These are phyloP conservation scores for Panthera uncia DNA, from an alignment of 2,113 vertebrate species.

Conservation along the genomic window DNA sequence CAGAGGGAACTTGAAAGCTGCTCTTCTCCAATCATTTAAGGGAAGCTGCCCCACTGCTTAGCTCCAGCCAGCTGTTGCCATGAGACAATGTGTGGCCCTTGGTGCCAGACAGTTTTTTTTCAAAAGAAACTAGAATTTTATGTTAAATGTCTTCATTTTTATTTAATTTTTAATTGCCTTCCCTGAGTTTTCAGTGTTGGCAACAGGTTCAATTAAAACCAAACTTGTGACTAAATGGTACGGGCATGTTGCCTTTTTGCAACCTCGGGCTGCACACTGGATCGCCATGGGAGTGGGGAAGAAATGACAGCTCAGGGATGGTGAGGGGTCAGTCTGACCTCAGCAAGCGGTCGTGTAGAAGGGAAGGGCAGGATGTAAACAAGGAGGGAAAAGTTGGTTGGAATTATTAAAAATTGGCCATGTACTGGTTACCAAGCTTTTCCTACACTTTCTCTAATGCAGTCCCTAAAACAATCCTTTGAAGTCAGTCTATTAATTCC, in stretches of 20 bases:
- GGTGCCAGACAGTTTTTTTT: not conserved
- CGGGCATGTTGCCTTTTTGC: not conserved
- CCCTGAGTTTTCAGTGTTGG: not conserved
- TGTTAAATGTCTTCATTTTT: not conserved
- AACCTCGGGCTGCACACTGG: not conserved
- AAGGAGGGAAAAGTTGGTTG: not conserved
- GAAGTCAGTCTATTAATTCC: no score
- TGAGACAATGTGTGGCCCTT: not conserved
- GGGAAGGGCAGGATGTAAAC: not conserved
- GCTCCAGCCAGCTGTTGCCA: fast-evolving
- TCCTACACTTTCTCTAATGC: not conserved
- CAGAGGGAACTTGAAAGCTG: not conserved
- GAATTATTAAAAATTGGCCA: not conserved
- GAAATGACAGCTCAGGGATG: fast-evolving
- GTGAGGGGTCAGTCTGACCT: not conserved
- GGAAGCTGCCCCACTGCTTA: not conserved
- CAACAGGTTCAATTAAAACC: not conserved
- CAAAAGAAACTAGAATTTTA: not conserved
- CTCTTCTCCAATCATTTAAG: not conserved
- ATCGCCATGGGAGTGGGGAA: not conserved
- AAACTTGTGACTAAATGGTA: not conserved
- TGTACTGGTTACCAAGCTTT: not conserved
- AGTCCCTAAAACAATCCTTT: not conserved
- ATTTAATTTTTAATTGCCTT: not conserved
- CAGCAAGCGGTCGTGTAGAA: not conserved